Percentiles rank a stretch among this genome's conserved stretches.
phyloP scores from a whole-genome alignment of 2,888 invertebrate species.

The Habrosyne pyritoides region DNA sequence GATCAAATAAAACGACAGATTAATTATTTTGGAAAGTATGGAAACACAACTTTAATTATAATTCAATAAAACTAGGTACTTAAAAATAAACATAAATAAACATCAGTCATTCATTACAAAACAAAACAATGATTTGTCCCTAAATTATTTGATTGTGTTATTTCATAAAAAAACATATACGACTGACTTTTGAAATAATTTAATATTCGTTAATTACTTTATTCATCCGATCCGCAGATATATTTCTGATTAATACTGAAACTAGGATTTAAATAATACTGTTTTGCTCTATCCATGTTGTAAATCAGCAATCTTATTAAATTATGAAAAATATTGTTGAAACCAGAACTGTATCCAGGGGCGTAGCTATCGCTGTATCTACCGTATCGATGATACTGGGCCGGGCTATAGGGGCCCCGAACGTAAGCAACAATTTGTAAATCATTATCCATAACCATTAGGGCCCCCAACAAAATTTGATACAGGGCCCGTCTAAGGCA shows the following conservation, averaged over 20 bases:
- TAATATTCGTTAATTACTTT: too few relatives aligned
- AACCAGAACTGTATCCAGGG: too few relatives aligned
- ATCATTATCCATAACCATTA: too few relatives aligned
- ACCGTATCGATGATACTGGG: too few relatives aligned
- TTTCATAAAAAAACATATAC: constrained; percentile 19
- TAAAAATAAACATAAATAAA: constrained; percentile 18
- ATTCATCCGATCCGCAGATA: too few relatives aligned
- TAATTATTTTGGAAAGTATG: constrained; percentile 24
- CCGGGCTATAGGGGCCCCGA: too few relatives aligned
- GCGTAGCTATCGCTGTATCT: too few relatives aligned
- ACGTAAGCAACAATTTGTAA: too few relatives aligned
- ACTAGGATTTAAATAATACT: neutral
- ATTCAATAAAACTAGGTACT: neutral
- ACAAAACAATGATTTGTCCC: constrained; percentile 5
- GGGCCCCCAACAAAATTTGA: too few relatives aligned
- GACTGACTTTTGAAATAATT: too few relatives aligned
- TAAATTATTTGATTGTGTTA: neutral
- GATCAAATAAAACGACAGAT: constrained; percentile 10
- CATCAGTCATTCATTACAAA: constrained; percentile 35
- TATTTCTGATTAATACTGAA: neutral
- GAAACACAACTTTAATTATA: constrained; percentile 37
- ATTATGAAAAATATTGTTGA: neutral
- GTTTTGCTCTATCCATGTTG: neutral
- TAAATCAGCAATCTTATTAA: neutral
- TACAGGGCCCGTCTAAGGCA: too few relatives aligned